A percentile compares a stretch with the other conserved stretches of the same genome.
These are phyloP conservation scores for Varecia variegata DNA, from an alignment of 2,797 vertebrate genomes.

Conservation along the genomic window DNA sequence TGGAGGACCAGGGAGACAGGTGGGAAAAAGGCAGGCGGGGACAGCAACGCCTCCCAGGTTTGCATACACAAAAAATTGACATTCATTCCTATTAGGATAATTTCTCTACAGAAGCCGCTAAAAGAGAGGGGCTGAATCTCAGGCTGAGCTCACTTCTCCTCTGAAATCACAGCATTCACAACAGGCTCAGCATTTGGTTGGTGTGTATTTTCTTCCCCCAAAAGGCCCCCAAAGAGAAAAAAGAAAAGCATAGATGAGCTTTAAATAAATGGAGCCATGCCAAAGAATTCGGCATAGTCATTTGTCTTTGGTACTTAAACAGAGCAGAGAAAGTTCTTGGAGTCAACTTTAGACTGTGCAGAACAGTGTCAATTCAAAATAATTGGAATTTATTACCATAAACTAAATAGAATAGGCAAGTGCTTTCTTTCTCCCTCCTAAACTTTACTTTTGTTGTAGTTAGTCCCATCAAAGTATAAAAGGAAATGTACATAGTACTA, in stretches of 20 bases:
- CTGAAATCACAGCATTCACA: background rate
- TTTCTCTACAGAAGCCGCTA: background rate
- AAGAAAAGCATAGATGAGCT: constrained; percentile 4
- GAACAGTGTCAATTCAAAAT: constrained; percentile 55
- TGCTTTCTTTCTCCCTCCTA: background rate
- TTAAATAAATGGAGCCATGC: background rate
- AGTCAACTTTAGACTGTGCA: background rate
- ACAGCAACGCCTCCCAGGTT: background rate
- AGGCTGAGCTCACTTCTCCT: background rate
- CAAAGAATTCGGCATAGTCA: background rate
- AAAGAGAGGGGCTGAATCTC: background rate
- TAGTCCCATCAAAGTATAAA: background rate
- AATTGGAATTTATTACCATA: constrained; percentile 64
- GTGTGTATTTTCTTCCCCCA: background rate
- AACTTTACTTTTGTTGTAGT: background rate
- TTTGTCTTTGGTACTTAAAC: constrained; percentile 55
- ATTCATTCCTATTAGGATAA: background rate
- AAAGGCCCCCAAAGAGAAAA: background rate
- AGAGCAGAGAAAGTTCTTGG: constrained; percentile 15
- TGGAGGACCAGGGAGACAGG: fast-evolving
- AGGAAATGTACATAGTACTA: background rate
- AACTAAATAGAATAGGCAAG: constrained; percentile 4
- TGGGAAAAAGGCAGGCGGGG: fast-evolving
- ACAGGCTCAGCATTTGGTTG: background rate
- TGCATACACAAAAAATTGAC: background rate